Base-by-base conservation (phyloP, 1,140 invertebrate genomes). In the Potamilus streckersoni region DNA sequence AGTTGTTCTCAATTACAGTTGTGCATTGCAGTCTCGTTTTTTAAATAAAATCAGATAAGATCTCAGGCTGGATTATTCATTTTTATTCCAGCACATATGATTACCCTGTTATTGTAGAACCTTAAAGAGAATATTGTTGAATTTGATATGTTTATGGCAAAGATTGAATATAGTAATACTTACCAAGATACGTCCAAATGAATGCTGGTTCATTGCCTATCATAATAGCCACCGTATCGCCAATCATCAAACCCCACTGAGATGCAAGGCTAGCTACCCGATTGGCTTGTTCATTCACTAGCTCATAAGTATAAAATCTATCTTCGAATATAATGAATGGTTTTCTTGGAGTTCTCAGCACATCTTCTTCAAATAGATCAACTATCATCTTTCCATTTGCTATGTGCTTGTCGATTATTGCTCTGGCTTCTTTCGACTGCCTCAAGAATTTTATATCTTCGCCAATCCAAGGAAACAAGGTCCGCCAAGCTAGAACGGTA, bases 171-270 rank as follows among this genome's bases (percentile, higher is more conserved):
- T 38, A 38, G 38, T 38, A 8, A 38, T 38, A 63, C 38, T 78
- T 79, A 87, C 87, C 87, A 62, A 87, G 69, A 74, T 86, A 81
- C 55, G 81, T 83, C 87, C 87, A 88, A 4, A 86, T 71, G 74
- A 85, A 88, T 16, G 78, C 80, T 23, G 86, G 87, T n/a, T 82
- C 79, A 77, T 88, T 88, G 31, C 79, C 68, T 38, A 84, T 71
- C 73, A 87, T 74, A 11, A 88, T 73, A 8, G 86, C 83, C 0
- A 87, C 82, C 27, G 79, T 82, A 59, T 85, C 84, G 0, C 82
- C 85, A 4, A 61, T 11, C 38, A 74, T 68, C 2, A 87, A 56
- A 1, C 82, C 82, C 71, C 79, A 80, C 2, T 69, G 60, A 13
- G 68, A 55, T 19, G 81, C 79, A 31, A 82, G 71, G 58, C 82